Percentiles rank a stretch among this genome's conserved stretches.
Evolutionary conservation across 2,797 vertebrate genomes (phyloP).

Genomic region (Geotrypetes seraphini): DNA sequence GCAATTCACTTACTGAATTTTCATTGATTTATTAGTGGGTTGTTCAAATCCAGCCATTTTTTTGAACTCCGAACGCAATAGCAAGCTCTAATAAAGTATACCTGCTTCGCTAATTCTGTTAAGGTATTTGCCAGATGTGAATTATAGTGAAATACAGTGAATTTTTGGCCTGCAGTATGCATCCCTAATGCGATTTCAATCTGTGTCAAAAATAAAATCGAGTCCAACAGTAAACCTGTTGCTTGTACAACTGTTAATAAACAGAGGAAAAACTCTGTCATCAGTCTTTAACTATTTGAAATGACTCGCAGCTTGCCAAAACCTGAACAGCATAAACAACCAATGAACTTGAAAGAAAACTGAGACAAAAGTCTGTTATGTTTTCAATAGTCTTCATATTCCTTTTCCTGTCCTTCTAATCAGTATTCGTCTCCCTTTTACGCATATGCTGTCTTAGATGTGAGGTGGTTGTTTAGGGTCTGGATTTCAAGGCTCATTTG

Average conservation of each 20-base stretch:
- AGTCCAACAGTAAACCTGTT: slow-evolving; percentile 10
- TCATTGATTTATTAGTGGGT: background rate
- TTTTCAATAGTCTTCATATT: background rate
- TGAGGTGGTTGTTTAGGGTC: background rate
- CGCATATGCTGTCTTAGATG: background rate
- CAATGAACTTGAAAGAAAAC: slow-evolving; percentile 2
- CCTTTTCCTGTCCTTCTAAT: background rate
- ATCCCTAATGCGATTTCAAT: slow-evolving; percentile 11
- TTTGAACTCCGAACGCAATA: slow-evolving; percentile 18
- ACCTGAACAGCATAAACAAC: too few species aligned
- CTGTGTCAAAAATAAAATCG: slow-evolving; percentile 3
- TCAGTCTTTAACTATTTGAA: background rate
- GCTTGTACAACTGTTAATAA: background rate
- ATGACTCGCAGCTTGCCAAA: background rate
- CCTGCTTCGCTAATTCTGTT: slow-evolving; percentile 14
- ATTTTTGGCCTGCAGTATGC: slow-evolving; percentile 13
- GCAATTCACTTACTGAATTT: slow-evolving; percentile 7
- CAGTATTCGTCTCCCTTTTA: too few species aligned
- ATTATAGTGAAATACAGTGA: slow-evolving; percentile 1
- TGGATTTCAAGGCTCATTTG: slow-evolving; percentile 1
- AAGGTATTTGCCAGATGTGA: slow-evolving; percentile 19
- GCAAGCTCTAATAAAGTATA: background rate
- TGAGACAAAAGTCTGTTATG: background rate
- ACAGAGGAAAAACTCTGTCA: slow-evolving; percentile 2
- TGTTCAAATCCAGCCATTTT: slow-evolving; percentile 7